A percentile compares a stretch with the other conserved stretches of the same genome.
These are phyloP conservation scores for Melangyna quadrimaculata DNA, from an alignment of 2,888 invertebrate genomes.

Conservation along the genomic window DNA sequence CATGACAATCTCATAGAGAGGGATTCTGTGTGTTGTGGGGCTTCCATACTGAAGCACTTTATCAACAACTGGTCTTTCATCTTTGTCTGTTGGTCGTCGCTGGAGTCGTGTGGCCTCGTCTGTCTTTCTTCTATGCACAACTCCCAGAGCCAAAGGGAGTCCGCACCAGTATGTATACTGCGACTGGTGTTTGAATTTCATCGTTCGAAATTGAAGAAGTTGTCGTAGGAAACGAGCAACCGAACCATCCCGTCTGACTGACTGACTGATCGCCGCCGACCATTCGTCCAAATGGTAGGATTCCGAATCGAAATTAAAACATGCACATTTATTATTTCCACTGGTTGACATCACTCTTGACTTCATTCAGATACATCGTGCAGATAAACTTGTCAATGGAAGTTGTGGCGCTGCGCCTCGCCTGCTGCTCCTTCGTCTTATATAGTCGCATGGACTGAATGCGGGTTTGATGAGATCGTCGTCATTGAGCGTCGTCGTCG, in stretches of 20 bases:
- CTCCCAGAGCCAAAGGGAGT: background rate
- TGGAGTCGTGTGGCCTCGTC: constrained; percentile 67
- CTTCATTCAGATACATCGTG: constrained; percentile 73
- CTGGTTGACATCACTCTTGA: constrained; percentile 73
- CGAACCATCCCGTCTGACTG: constrained; percentile 49
- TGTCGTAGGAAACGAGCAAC: constrained; percentile 52
- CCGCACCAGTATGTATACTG: background rate
- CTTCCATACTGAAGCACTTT: constrained; percentile 38
- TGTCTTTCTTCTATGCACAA: constrained; percentile 29
- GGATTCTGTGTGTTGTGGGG: constrained; percentile 15
- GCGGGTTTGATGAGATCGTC: background rate
- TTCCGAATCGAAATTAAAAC: constrained; percentile 72
- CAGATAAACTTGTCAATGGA: constrained; percentile 74
- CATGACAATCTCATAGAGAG: constrained; percentile 32
- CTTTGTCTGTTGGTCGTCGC: constrained; percentile 53
- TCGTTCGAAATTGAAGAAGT: constrained; percentile 38
- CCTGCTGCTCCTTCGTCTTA: constrained; percentile 4
- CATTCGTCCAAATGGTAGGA: constrained; percentile 64
- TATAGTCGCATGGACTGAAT: background rate
- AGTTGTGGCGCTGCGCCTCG: constrained; percentile 57
- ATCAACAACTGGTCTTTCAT: constrained; percentile 67
- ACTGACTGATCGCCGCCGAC: constrained; percentile 57
- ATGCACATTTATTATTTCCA: constrained; percentile 74
- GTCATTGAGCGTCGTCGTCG: no score
- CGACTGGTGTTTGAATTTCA: background rate